phyloP scores from a whole-genome alignment of 2,888 invertebrate species.

The Calameuta pallipes region DNA sequence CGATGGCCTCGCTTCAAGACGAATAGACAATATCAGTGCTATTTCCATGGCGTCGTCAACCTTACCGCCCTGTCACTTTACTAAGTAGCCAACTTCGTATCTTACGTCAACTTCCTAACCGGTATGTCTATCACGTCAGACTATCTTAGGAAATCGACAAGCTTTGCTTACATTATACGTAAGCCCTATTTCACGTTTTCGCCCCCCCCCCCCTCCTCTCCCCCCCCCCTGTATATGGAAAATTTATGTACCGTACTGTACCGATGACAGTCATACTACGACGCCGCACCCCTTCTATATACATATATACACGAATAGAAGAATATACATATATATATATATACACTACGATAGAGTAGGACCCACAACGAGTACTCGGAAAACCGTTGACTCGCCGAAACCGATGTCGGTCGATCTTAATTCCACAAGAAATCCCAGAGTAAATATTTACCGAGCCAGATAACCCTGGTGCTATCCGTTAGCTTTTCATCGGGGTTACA shows the following conservation, averaged over 20 bases:
- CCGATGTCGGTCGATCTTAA: neutral
- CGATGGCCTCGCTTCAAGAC: neutral
- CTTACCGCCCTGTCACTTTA: neutral
- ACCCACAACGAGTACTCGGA: neutral
- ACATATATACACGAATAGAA: too few species aligned
- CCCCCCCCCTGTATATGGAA: neutral
- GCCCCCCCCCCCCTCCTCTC: neutral
- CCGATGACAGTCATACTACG: neutral
- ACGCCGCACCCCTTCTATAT: neutral
- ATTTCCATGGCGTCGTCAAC: neutral
- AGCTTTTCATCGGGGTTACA: neutral
- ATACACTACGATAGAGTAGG: neutral
- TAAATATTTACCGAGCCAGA: neutral
- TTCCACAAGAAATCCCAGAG: neutral
- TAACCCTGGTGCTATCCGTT: neutral
- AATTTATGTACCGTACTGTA: neutral
- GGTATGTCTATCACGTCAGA: neutral
- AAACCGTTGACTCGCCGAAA: neutral
- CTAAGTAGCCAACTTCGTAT: neutral
- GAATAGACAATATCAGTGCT: neutral
- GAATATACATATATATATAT: too few species aligned
- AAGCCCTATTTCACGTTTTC: neutral
- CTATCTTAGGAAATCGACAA: neutral
- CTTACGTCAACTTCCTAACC: neutral
- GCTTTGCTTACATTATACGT: neutral